Percentiles rank a stretch among this genome's conserved stretches.
These are phyloP conservation scores for Varanus salvator DNA, from an alignment of 2,113 vertebrate genomes.

Conservation along the genomic window DNA sequence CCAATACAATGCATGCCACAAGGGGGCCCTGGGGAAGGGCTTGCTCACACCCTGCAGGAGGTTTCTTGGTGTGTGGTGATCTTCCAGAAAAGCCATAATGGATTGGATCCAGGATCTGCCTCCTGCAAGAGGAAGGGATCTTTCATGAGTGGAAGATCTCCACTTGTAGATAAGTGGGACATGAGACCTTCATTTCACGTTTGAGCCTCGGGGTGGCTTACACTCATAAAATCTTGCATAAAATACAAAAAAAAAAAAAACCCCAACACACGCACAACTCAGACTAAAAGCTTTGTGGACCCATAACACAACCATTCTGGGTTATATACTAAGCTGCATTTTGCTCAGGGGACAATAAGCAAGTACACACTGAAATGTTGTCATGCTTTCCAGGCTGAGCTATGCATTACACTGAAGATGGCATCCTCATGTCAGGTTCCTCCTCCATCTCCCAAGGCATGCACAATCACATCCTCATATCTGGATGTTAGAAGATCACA, in stretches of 20 bases:
- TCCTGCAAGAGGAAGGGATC: no score
- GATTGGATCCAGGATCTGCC: background rate
- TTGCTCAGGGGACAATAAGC: background rate
- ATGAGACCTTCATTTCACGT: no score
- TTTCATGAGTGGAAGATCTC: no score
- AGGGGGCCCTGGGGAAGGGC: background rate
- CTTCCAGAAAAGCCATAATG: background rate
- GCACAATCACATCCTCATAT: no score
- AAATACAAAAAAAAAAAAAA: no score
- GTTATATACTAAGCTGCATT: background rate
- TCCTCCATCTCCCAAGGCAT: background rate
- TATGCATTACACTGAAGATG: background rate
- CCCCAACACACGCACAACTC: background rate
- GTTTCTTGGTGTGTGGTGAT: background rate
- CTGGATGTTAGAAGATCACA: background rate
- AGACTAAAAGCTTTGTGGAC: background rate
- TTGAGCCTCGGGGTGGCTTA: no score
- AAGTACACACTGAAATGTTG: background rate
- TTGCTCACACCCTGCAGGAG: no score
- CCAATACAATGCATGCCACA: background rate
- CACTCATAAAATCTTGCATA: no score
- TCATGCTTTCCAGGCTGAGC: background rate
- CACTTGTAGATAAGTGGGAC: no score
- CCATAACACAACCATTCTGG: background rate
- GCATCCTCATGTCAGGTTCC: background rate